A percentile compares a stretch with the other conserved stretches of the same genome.
These are phyloP conservation scores for Sinocyclocheilus anophthalmus DNA, from an alignment of 2,113 vertebrate species.

Conservation along the genomic window DNA sequence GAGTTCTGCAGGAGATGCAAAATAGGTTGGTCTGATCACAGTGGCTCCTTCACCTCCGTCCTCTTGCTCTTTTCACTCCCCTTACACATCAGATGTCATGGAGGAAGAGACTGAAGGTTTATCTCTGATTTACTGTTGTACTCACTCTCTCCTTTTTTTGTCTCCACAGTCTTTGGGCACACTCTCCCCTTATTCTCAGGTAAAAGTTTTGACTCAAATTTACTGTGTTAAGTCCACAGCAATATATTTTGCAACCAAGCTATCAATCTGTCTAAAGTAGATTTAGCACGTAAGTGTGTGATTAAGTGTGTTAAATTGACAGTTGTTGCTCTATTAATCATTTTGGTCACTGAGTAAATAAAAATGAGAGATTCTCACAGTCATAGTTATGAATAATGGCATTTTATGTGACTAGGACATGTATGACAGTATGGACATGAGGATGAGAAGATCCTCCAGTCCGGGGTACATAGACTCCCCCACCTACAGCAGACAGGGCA, in stretches of 20 bases:
- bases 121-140: background rate
- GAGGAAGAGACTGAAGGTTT: background rate
- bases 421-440: constrained; percentile 87
- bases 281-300: background rate
- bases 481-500: constrained; percentile 87
- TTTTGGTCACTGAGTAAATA: background rate
- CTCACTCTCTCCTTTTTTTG: constrained; percentile 29
- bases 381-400: background rate
- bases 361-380: background rate
- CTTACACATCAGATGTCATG: background rate
- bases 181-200: constrained; percentile 95
- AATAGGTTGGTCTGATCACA: background rate
- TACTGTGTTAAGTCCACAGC: background rate
- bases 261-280: background rate
- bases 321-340: background rate
- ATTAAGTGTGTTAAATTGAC: background rate
- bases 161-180: constrained; percentile 88
- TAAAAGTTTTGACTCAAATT: constrained; percentile 65
- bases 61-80: background rate
- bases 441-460: constrained; percentile 90
- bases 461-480: constrained; percentile 94
- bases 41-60: background rate
- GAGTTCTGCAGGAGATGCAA: constrained; percentile 10
- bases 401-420: constrained; percentile 79
- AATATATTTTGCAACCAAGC: background rate